Evolutionary conservation across 1,140 invertebrate species (phyloP), one percentile per base, ranked within the genome.

Genomic region (Choristoneura fumiferana): DNA sequence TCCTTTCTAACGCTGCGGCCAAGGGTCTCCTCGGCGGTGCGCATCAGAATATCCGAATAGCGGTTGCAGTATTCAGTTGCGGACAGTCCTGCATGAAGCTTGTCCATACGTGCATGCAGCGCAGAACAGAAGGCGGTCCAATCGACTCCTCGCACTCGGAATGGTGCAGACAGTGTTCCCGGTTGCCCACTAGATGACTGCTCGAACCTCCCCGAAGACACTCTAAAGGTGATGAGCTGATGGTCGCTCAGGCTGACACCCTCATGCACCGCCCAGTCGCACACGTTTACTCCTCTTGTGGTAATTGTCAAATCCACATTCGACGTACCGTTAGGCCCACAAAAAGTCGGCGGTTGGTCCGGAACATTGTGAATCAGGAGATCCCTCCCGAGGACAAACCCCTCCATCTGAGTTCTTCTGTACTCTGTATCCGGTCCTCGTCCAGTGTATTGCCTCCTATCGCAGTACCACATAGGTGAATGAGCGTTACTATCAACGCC

Each of bases 401-500:
- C 69, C 17, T 74, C 74, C 58, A 71, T 58, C 0, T 22, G 8
- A 0, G 15, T 34, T 8, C 57, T 35, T n/a, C 54, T 34, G 10
- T 56, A 45, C 3, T 5, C 4, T 54, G 18, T 0, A 37, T 38
- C 0, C 35, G 39, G 1, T 57, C 39, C 0, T 13, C 54, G 0
- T 57, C 45, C 65, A 2, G 5, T 9, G 0, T 39, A 63, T 3
- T 69, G 63, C 1, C 37, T 15, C 15, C 8, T 49, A 33, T 8
- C 65, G 66, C 55, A 56, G 35, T 52, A 13, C 71, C 74, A 74
- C 4, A 72, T 9, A 0, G 71, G 64, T 0, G 74, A 74, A 15
- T 77, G 74, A 0, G 67, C 54, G n/a, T 74, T 77, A 0, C 14
- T 34, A 35, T 77, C 72, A 0, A 55, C 60, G 0, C 63, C 56